These are phyloP conservation scores for Cyprinus carpio DNA, from an alignment of 2,113 vertebrate species.

Conservation along the genomic window DNA sequence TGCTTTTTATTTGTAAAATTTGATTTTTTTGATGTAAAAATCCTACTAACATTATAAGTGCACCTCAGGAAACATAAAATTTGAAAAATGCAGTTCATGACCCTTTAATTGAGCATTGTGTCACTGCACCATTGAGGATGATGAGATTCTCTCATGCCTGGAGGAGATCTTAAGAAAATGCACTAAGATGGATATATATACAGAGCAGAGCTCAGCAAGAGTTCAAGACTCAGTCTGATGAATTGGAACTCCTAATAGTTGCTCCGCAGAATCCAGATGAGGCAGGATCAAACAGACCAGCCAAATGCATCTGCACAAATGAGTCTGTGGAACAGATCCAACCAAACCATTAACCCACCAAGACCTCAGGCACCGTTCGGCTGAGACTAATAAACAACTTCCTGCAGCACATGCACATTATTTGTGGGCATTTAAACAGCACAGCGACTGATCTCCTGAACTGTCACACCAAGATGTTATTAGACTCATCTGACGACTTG, in stretches of 20 bases:
- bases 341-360: not conserved
- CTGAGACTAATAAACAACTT: constrained; percentile 4
- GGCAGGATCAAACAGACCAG: not conserved
- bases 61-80: not conserved
- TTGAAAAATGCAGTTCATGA: not conserved
- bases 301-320: not conserved
- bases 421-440: no score
- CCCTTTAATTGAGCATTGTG: not conserved
- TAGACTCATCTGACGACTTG: not conserved
- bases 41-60: not conserved
- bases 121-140: no score
- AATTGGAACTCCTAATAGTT: not conserved
- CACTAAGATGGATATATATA: no score
- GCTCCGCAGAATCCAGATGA: not conserved
- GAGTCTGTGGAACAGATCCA: constrained; percentile 12
- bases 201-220: no score
- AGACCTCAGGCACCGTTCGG: not conserved
- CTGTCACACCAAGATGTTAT: not conserved
- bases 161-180: no score
- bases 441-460: not conserved
- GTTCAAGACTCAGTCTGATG: not conserved
- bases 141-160: no score
- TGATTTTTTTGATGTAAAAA: not conserved
- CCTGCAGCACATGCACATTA: not conserved
- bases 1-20: not conserved